Percentiles rank a stretch among this genome's conserved stretches.
These are phyloP conservation scores for Drosophila persimilis DNA, from an alignment of 1,140 invertebrate species.

Conservation along the genomic window DNA sequence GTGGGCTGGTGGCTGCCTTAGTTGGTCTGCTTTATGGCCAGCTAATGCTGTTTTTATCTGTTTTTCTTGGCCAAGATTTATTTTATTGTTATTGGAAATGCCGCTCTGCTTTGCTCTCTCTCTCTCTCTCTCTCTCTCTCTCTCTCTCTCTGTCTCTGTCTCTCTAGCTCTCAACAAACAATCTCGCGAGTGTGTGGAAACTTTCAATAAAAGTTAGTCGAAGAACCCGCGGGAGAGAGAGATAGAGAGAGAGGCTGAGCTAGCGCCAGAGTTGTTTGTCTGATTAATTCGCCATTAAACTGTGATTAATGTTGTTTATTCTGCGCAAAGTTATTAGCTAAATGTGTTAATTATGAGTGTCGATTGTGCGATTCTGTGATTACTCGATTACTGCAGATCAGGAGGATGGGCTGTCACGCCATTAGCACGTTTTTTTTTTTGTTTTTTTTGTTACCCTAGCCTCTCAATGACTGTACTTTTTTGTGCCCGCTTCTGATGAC, in stretches of 20 bases:
- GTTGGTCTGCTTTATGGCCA: slow-evolving; percentile 68
- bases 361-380: slow-evolving; percentile 51
- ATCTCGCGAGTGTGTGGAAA: slow-evolving; percentile 35
- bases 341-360: slow-evolving; percentile 79
- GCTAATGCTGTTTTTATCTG: slow-evolving; percentile 78
- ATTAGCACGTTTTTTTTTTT: too few species aligned
- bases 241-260: neutral
- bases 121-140: too few species aligned
- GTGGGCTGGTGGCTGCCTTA: slow-evolving; percentile 50
- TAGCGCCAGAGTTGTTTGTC: slow-evolving; percentile 55
- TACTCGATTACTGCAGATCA: slow-evolving; percentile 12
- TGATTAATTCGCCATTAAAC: slow-evolving; percentile 76
- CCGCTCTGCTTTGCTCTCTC: slow-evolving; percentile 26
- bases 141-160: too few species aligned
- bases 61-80: slow-evolving; percentile 79
- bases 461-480: too few species aligned
- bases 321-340: slow-evolving; percentile 76
- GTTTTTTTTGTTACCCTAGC: too few species aligned
- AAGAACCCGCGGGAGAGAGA: slow-evolving; percentile 2
- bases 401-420: too few species aligned
- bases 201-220: slow-evolving; percentile 73
- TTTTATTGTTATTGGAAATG: slow-evolving; percentile 76
- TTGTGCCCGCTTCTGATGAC: slow-evolving; percentile 8
- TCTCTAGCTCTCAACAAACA: neutral
- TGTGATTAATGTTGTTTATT: slow-evolving; percentile 80